These are phyloP conservation scores for Pandemis cinnamomeana DNA, from an alignment of 2,888 invertebrate species.

Conservation along the genomic window DNA sequence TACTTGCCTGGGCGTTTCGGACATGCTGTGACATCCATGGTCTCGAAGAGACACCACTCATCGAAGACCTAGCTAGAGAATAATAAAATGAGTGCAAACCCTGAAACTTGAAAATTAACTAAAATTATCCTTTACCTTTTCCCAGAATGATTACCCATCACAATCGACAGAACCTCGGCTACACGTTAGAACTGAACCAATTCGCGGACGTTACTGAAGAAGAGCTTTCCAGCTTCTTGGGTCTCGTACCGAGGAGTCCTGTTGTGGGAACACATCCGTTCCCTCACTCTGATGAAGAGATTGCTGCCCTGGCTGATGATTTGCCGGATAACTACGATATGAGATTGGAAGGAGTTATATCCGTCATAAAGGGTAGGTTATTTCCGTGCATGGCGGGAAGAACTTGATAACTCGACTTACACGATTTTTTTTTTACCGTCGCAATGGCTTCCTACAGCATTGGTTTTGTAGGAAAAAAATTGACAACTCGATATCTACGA, in stretches of 20 bases:
- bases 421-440: no score
- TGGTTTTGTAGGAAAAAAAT: no score
- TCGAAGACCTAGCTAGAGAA: no score
- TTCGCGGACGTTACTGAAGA: constrained; percentile 59
- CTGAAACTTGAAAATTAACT: no score
- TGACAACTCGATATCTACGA: no score
- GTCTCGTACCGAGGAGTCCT: constrained; percentile 44
- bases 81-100: no score
- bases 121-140: neutral
- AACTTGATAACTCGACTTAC: no score
- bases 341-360: constrained; percentile 57
- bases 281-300: constrained; percentile 50
- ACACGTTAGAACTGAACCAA: constrained; percentile 57
- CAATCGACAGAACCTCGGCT: constrained; percentile 57
- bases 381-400: no score
- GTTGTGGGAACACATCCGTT: constrained; percentile 46
- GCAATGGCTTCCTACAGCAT: no score
- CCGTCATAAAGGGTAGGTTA: constrained; percentile 56
- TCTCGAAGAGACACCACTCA: no score
- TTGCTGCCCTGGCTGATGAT: constrained; percentile 47
- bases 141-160: constrained; percentile 43
- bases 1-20: no score
- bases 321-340: constrained; percentile 60
- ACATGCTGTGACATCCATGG: no score
- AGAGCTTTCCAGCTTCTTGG: constrained; percentile 46